Percentiles rank a stretch among this genome's conserved stretches.
Evolutionary conservation across 2,888 invertebrate genomes (phyloP).

Genomic region (Leptogaster cylindrica): DNA sequence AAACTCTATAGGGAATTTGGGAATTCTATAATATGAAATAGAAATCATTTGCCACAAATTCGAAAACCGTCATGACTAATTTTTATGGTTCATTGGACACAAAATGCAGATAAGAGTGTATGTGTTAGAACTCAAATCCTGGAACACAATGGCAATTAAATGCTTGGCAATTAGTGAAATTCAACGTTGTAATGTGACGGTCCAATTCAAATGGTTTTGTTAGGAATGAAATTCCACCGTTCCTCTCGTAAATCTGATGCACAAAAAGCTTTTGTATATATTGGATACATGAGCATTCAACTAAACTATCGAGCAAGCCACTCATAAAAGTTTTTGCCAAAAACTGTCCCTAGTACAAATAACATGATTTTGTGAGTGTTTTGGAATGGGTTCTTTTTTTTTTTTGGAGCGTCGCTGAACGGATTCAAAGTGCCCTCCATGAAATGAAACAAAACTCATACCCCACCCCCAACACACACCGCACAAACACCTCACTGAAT

Average conservation of each 20-base stretch:
- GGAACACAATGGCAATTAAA: no score
- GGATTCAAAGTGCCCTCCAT: not conserved
- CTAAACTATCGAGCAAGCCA: not conserved
- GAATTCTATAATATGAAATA: not conserved
- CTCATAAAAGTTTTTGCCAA: not conserved
- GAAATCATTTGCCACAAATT: not conserved
- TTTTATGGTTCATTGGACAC: no score
- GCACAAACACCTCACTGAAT: conserved; percentile 10
- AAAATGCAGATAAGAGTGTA: no score
- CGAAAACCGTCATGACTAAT: not conserved
- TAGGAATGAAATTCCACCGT: not conserved
- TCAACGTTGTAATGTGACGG: not conserved
- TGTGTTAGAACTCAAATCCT: no score
- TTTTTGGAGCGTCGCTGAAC: not conserved
- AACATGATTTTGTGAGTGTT: no score
- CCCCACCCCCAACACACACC: no score
- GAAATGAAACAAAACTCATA: no score
- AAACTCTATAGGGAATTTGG: not conserved
- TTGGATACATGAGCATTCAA: not conserved
- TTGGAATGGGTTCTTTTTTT: no score
- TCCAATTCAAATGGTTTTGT: not conserved
- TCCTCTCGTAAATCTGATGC: not conserved
- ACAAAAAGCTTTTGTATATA: not conserved
- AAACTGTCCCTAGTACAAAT: not conserved
- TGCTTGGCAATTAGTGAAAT: no score